Evolutionary conservation across 2,113 vertebrate species (phyloP), one percentile per base, ranked within the genome.

Genomic region (Cochlearius cochlearius): DNA sequence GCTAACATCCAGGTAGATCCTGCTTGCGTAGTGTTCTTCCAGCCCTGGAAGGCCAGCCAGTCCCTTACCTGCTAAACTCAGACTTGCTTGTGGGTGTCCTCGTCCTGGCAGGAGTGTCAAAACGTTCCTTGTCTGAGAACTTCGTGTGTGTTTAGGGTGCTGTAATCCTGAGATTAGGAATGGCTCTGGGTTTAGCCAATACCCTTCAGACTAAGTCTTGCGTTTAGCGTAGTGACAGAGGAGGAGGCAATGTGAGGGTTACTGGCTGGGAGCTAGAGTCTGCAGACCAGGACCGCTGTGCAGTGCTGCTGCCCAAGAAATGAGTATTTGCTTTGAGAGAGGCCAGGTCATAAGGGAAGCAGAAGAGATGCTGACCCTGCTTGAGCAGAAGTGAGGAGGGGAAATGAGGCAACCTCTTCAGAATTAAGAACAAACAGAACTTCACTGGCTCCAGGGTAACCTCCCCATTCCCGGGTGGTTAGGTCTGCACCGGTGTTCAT

Each of bases 1-100:
- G 97, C 98, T 18, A 96, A 94, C 87, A 98, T 99, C 93, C 99
- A 99, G 99, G 99, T 99, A 66, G 45, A 3, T 27, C 25, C 82
- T 29, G 32, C 43, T 2, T 4, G 11, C 5, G 0, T 1, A 0
- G 8, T 1, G 11, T 4, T 16, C n/a, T 13, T 10, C 43, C 68
- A 43, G 63, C 55, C 58, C 86, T 52, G 60, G 17, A 3, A 10
- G 87, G 59, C 36, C 43, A 47, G 68, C n/a, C 47, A 0, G 43
- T 3, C 59, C 56, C 64, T 32, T 5, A 0, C 73, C 43, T 23
- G 63, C 59, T 14, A 0, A 9, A 5, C 19, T 12, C 39, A 4
- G 11, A 0, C 34, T 4, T 7, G 45, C n/a, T 53, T 1, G 1
- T 3, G 68, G 21, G 11, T 22, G 36, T 38, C 19, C 62, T 26